These are phyloP conservation scores for Ammodytes dubius DNA, from an alignment of 2,113 vertebrate genomes.

Conservation along the genomic window DNA sequence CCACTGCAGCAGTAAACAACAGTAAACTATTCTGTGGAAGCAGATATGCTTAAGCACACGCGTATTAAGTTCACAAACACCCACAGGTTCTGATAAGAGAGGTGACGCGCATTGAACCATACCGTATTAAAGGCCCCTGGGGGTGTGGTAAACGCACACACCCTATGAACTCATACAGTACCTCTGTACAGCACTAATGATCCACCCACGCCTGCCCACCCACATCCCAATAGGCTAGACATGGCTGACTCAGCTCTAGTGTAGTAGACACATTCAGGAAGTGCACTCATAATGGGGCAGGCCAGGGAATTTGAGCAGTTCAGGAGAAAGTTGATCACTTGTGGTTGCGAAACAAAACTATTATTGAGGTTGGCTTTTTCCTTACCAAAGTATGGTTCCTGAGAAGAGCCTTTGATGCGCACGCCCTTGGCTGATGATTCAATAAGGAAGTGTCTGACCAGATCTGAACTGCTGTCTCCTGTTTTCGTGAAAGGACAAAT, in stretches of 20 bases:
- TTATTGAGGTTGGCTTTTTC: not conserved
- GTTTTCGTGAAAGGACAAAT: constrained; percentile 13
- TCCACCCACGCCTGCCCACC: not conserved
- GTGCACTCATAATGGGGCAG: not conserved
- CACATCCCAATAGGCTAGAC: constrained; percentile 25
- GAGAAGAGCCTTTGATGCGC: constrained; percentile 89
- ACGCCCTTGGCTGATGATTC: constrained; percentile 94
- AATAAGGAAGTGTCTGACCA: constrained; percentile 91
- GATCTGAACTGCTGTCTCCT: constrained; percentile 77
- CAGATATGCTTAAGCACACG: not conserved
- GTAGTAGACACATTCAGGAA: constrained; percentile 4
- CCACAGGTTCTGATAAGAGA: not conserved
- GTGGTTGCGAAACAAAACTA: too few relatives aligned
- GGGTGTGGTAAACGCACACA: constrained; percentile 11
- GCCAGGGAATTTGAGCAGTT: not conserved
- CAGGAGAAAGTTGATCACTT: not conserved
- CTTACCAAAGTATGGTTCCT: constrained; percentile 94
- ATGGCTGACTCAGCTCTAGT: constrained; percentile 49
- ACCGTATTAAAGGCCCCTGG: constrained; percentile 1
- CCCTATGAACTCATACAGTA: constrained; percentile 35
- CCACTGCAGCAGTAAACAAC: not conserved
- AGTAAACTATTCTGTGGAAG: not conserved
- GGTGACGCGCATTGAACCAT: not conserved
- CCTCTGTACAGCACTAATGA: not conserved
- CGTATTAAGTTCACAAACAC: not conserved